phyloP scores from a whole-genome alignment of 2,797 vertebrate species.

The Urosaurus nigricauda region DNA sequence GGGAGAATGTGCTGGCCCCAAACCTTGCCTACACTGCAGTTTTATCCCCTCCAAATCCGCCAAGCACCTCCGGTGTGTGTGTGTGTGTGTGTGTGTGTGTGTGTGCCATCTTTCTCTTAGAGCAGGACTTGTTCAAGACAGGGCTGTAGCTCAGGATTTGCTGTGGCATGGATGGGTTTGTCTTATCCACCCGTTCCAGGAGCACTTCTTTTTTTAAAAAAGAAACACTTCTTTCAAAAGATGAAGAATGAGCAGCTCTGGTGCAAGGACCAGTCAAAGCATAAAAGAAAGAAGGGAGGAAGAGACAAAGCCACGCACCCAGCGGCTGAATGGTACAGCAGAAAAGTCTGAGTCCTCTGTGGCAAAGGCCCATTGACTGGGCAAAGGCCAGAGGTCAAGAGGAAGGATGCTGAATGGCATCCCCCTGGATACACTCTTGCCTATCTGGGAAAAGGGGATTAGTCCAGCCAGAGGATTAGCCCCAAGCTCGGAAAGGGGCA shows the following conservation, averaged over 20 bases:
- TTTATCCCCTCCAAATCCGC: not conserved
- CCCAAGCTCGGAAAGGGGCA: not conserved
- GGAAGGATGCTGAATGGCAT: not conserved
- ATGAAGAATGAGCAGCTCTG: not conserved
- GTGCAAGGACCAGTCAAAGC: too few species aligned
- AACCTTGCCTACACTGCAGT: not conserved
- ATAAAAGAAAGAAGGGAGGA: not conserved
- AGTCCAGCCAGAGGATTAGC: not conserved
- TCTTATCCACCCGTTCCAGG: too few species aligned
- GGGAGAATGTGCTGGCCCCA: not conserved
- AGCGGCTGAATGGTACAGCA: not conserved
- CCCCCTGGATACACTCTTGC: too few species aligned
- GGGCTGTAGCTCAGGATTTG: not conserved
- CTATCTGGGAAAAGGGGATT: too few species aligned
- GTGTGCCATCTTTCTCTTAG: not conserved
- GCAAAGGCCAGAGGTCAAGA: not conserved
- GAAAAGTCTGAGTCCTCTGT: not conserved
- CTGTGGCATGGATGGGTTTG: not conserved
- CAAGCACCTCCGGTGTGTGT: not conserved
- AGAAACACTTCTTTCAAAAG: not conserved
- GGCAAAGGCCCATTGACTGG: not conserved
- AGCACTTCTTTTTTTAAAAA: not conserved
- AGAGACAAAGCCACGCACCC: not conserved
- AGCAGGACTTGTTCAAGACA: not conserved
- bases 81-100: too few species aligned